A percentile compares a stretch with the other conserved stretches of the same genome.
These are phyloP conservation scores for Hyppa rectilinea DNA, from an alignment of 2,888 invertebrate species.

Conservation along the genomic window DNA sequence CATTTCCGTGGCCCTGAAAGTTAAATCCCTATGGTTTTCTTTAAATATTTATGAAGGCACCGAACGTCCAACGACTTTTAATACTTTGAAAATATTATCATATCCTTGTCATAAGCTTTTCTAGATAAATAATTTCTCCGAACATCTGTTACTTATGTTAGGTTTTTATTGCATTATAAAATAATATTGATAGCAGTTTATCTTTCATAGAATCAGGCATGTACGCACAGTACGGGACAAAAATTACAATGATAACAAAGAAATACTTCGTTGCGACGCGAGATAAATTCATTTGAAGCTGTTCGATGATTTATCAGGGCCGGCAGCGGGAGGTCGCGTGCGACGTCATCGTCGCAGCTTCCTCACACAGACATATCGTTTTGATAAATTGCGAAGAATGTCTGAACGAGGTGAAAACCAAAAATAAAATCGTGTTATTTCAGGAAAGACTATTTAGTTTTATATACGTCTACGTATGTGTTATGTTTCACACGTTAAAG, in stretches of 20 bases:
- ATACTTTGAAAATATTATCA: constrained; percentile 82
- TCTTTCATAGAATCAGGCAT: constrained; percentile 30
- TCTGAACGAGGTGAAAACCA: constrained; percentile 78
- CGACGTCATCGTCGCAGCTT: constrained; percentile 81
- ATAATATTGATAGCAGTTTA: constrained; percentile 36
- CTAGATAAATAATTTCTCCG: constrained; percentile 72
- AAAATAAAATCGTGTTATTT: constrained; percentile 71
- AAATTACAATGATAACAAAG: constrained; percentile 69
- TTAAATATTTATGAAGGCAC: constrained; percentile 86
- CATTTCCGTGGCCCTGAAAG: constrained; percentile 77
- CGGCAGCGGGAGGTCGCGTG: constrained; percentile 73
- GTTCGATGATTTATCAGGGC: constrained; percentile 83
- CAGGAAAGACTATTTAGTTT: constrained; percentile 62
- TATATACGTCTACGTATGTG: constrained; percentile 45
- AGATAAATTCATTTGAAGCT: constrained; percentile 82
- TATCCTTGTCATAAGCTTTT: constrained; percentile 77
- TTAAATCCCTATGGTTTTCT: constrained; percentile 82
- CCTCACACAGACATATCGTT: constrained; percentile 79
- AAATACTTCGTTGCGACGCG: constrained; percentile 76
- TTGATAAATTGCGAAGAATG: constrained; percentile 85
- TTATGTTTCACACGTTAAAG: constrained; percentile 60
- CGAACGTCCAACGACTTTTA: constrained; percentile 81
- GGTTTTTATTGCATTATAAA: constrained; percentile 58
- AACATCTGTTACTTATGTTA: constrained; percentile 67
- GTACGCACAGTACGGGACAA: constrained; percentile 8